phyloP scores from a whole-genome alignment of 1,140 invertebrate genomes.

The Nautilus pompilius region DNA sequence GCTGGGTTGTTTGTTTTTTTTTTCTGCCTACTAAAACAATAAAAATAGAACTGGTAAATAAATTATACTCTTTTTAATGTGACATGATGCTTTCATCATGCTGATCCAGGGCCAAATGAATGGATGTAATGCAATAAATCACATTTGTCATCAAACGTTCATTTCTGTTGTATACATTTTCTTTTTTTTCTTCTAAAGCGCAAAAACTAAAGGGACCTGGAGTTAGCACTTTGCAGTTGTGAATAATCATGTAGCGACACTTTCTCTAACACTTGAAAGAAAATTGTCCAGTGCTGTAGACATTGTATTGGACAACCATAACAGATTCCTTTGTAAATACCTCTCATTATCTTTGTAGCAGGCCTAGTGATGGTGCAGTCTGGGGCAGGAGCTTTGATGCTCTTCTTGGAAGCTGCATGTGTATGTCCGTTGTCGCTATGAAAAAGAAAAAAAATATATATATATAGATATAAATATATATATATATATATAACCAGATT shows the following conservation, averaged over 20 bases:
- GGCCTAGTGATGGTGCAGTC: background rate
- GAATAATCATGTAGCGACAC: background rate
- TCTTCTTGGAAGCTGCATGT: background rate
- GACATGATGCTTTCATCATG: too few species aligned
- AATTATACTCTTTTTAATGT: too few species aligned
- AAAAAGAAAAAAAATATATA: background rate
- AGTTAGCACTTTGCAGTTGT: background rate
- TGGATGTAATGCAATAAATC: too few species aligned
- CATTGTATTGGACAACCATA: background rate
- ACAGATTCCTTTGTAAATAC: background rate
- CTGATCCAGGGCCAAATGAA: too few species aligned
- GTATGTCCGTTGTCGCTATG: background rate
- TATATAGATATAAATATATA: background rate
- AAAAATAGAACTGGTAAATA: too few species aligned
- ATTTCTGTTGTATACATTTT: too few species aligned
- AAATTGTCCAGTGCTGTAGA: too few species aligned
- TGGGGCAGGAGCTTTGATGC: background rate
- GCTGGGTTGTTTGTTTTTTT: too few species aligned
- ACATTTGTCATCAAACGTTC: too few species aligned
- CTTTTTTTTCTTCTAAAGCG: background rate
- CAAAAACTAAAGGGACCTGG: background rate
- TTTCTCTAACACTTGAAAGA: background rate
- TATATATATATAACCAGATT: constrained; percentile 1
- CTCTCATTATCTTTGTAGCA: background rate
- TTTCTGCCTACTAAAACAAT: too few species aligned